Percentiles rank a stretch among this genome's conserved stretches.
These are phyloP conservation scores for Protosalanx chinensis DNA, from an alignment of 2,797 vertebrate species.

Conservation along the genomic window DNA sequence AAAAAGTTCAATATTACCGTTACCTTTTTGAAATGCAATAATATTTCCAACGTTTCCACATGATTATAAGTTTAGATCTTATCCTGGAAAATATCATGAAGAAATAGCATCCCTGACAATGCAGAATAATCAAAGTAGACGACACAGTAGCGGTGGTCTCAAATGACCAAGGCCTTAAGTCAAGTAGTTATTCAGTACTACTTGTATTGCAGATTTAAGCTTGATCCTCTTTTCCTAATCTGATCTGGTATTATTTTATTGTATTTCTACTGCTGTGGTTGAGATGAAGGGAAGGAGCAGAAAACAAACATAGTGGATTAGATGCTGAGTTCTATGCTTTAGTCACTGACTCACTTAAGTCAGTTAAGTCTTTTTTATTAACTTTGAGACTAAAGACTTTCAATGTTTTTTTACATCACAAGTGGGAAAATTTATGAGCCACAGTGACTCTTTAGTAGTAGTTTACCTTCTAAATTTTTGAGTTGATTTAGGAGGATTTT, in stretches of 20 bases:
- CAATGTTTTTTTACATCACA: too few species aligned
- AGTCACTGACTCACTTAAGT: background rate
- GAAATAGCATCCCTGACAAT: too few species aligned
- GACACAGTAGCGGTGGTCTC: background rate
- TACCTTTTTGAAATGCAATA: background rate
- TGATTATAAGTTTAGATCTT: too few species aligned
- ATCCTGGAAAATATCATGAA: too few species aligned
- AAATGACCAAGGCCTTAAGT: background rate
- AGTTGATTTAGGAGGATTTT: too few species aligned
- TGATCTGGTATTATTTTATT: slow-evolving; percentile 22
- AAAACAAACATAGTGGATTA: slow-evolving; percentile 3
- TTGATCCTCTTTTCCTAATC: slow-evolving; percentile 23
- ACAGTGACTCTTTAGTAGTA: too few species aligned
- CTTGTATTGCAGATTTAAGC: background rate
- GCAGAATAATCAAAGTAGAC: too few species aligned
- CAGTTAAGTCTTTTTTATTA: background rate
- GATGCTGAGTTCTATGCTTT: background rate
- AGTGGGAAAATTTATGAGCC: too few species aligned
- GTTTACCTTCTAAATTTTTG: too few species aligned
- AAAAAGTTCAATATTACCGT: background rate
- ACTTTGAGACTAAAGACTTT: background rate
- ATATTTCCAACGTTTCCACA: too few species aligned
- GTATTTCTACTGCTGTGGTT: background rate
- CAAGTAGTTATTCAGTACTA: background rate
- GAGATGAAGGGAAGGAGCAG: background rate